These are phyloP conservation scores for Hypercompe scribonia DNA, from an alignment of 2,888 invertebrate genomes.

Conservation along the genomic window DNA sequence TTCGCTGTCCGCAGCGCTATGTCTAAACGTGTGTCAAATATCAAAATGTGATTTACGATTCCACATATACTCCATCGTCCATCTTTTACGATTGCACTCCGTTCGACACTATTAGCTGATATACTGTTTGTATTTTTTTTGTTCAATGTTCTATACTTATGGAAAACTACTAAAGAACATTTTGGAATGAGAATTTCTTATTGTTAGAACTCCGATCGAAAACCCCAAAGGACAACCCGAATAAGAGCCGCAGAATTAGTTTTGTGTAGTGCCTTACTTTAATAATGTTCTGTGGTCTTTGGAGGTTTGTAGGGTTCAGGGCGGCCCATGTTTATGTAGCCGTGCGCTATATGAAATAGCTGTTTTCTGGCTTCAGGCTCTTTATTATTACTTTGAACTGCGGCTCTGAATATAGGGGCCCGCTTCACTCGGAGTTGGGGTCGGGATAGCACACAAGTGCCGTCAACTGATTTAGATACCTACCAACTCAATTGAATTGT, in stretches of 20 bases:
- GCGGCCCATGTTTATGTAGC: conserved; percentile 76
- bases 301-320: conserved; percentile 77
- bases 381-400: conserved; percentile 85
- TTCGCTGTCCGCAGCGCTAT: conserved; percentile 53
- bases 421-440: conserved; percentile 66
- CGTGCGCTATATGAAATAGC: conserved; percentile 80
- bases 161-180: conserved; percentile 55
- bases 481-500: conserved; percentile 68
- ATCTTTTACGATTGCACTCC: conserved; percentile 66
- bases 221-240: conserved; percentile 72
- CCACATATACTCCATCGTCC: conserved; percentile 64
- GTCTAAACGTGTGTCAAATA: conserved; percentile 72
- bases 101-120: conserved; percentile 66
- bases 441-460: conserved; percentile 80
- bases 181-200: conserved; percentile 62
- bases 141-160: conserved; percentile 55
- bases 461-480: conserved; percentile 74
- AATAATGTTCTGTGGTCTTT: conserved; percentile 81
- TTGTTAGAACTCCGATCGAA: conserved; percentile 62
- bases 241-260: conserved; percentile 80
- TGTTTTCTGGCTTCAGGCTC: conserved; percentile 86
- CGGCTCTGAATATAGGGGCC: conserved; percentile 70
- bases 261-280: conserved; percentile 80
- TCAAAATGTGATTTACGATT: conserved; percentile 82
- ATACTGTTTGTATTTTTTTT: conserved; percentile 58